Percentiles rank a stretch among this genome's conserved stretches.
Conservation (phyloP, 2,888 invertebrate genomes). For the Sepioteuthis lessoniana region DNA sequence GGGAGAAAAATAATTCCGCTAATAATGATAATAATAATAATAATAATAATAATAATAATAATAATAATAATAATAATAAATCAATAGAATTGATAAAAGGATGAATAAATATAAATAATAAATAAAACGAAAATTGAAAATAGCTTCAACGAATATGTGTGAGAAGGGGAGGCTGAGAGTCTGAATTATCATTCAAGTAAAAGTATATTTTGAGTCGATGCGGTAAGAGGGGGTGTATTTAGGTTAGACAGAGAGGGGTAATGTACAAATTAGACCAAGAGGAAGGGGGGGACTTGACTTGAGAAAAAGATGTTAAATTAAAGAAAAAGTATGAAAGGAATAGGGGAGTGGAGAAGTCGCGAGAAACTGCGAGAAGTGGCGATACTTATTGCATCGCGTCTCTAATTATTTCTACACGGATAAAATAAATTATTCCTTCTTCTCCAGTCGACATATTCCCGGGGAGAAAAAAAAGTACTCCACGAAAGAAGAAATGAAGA, state of each 20-base stretch:
- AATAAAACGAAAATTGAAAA: background rate
- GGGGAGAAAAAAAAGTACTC: background rate
- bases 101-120: background rate
- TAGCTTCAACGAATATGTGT: background rate
- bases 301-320: too few species aligned
- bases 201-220: background rate
- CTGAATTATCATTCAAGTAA: background rate
- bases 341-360: background rate
- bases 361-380: background rate
- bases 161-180: background rate
- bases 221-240: background rate
- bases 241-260: background rate
- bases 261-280: background rate
- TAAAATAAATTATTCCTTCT: conserved; percentile 14
- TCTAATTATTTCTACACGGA: background rate
- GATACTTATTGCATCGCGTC: conserved; percentile 23
- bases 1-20: background rate
- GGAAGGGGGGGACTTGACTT: too few species aligned
- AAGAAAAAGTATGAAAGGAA: background rate
- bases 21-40: background rate
- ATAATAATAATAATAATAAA: background rate
- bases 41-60: background rate
- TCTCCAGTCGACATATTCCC: background rate
- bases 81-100: background rate
- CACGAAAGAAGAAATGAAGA: background rate